These are phyloP conservation scores for Baryphthengus martii DNA, from an alignment of 2,113 vertebrate species.

Conservation along the genomic window DNA sequence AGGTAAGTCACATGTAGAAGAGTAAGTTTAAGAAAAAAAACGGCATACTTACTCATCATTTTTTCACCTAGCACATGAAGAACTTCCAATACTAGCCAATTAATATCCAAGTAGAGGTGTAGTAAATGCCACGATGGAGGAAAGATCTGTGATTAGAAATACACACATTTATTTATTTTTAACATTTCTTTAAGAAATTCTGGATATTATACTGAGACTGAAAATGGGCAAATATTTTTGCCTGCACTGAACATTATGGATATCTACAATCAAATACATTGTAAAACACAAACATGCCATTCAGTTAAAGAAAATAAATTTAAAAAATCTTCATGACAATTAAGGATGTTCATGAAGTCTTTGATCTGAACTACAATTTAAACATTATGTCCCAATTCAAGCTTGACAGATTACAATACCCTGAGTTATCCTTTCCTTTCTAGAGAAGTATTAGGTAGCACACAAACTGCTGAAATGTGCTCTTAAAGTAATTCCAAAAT, in stretches of 20 bases:
- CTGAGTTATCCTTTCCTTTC: neutral
- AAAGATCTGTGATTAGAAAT: slow-evolving; percentile 79
- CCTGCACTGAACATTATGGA: neutral
- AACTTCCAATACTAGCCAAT: slow-evolving; percentile 90
- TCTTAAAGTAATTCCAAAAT: neutral
- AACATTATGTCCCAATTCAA: neutral
- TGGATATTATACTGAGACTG: neutral
- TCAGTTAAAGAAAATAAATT: neutral
- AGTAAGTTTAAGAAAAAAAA: neutral
- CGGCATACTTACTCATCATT: slow-evolving; percentile 80
- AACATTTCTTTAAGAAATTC: neutral
- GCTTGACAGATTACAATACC: neutral
- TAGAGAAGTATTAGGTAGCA: neutral
- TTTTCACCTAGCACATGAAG: slow-evolving; percentile 87
- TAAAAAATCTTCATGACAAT: neutral
- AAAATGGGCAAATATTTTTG: neutral
- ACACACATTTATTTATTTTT: neutral
- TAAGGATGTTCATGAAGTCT: neutral
- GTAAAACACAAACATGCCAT: neutral
- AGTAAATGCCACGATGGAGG: slow-evolving; percentile 94
- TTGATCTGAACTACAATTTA: neutral
- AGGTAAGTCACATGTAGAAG: neutral
- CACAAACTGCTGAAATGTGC: neutral
- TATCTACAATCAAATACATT: neutral
- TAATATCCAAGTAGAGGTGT: slow-evolving; percentile 91